Evolutionary conservation across 2,797 vertebrate genomes (phyloP).

Genomic region (Clarias pachynema): DNA sequence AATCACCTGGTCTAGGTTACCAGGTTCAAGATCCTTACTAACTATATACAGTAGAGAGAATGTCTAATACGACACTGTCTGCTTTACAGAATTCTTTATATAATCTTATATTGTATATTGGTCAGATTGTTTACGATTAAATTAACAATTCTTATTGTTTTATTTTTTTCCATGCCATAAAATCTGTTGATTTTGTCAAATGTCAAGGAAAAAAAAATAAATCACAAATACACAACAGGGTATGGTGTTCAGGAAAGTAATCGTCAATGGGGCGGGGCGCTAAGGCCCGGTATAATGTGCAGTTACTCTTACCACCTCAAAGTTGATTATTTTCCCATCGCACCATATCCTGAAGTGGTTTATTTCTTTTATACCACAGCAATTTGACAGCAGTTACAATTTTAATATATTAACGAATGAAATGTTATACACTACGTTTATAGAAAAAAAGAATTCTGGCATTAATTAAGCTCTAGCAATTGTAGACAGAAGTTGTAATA

Average conservation of each 20-base stretch:
- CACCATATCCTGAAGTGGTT: not conserved
- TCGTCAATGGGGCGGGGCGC: not conserved
- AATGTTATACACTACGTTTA: not conserved
- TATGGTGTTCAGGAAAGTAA: not conserved
- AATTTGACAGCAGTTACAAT: not conserved
- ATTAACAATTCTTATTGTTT: not conserved
- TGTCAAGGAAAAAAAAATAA: too few relatives aligned
- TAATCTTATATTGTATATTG: not conserved
- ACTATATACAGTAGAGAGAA: conserved; percentile 14
- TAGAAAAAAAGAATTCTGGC: not conserved
- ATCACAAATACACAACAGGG: not conserved
- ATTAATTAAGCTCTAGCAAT: not conserved
- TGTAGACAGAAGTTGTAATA: not conserved
- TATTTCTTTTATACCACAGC: conserved; percentile 11
- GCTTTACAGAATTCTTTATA: not conserved
- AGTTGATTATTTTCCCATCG: not conserved
- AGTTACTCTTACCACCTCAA: not conserved
- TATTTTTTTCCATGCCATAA: too few relatives aligned
- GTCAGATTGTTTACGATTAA: not conserved
- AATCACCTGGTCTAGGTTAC: not conserved
- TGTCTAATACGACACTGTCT: not conserved
- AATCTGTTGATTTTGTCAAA: not conserved
- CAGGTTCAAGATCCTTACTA: not conserved
- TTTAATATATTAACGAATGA: not conserved
- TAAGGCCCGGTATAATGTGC: not conserved